Evolutionary conservation across 1,140 invertebrate genomes (phyloP).

Genomic region (Drosophila parabipectinata): DNA sequence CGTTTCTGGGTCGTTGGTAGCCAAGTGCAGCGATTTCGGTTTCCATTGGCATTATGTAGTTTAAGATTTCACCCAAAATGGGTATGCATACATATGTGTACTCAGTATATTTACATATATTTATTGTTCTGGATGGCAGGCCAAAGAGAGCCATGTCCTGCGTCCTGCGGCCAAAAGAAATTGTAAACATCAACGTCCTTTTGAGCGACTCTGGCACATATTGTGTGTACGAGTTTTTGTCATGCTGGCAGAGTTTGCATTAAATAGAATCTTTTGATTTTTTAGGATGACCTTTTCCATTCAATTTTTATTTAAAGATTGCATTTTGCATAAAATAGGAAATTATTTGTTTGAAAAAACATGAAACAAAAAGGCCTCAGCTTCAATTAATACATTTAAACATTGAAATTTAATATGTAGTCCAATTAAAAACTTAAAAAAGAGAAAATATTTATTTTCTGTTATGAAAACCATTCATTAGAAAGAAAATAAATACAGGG

Average conservation of each 20-base stretch:
- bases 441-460: too few relatives aligned
- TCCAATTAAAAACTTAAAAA: too few relatives aligned
- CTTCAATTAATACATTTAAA: too few relatives aligned
- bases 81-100: constrained; percentile 40
- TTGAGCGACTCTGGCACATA: constrained; percentile 18
- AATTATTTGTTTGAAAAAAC: not conserved
- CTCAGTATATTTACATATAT: constrained; percentile 47
- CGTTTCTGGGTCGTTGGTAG: constrained; percentile 57
- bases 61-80: constrained; percentile 73
- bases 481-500: too few relatives aligned
- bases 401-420: too few relatives aligned
- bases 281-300: constrained; percentile 14
- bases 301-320: not conserved
- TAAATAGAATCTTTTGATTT: constrained; percentile 20
- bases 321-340: not conserved
- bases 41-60: constrained; percentile 71
- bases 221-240: constrained; percentile 6
- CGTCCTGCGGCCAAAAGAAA: constrained; percentile 63
- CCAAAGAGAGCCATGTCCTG: constrained; percentile 53
- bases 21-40: constrained; percentile 78
- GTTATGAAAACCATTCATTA: too few relatives aligned
- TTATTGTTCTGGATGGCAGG: constrained; percentile 44
- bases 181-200: constrained; percentile 47
- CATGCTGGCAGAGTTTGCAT: constrained; percentile 14
- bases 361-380: not conserved